Evolutionary conservation across 64 coral and sea anemone species (phyloP).

Genomic region (Montipora sp.): DNA sequence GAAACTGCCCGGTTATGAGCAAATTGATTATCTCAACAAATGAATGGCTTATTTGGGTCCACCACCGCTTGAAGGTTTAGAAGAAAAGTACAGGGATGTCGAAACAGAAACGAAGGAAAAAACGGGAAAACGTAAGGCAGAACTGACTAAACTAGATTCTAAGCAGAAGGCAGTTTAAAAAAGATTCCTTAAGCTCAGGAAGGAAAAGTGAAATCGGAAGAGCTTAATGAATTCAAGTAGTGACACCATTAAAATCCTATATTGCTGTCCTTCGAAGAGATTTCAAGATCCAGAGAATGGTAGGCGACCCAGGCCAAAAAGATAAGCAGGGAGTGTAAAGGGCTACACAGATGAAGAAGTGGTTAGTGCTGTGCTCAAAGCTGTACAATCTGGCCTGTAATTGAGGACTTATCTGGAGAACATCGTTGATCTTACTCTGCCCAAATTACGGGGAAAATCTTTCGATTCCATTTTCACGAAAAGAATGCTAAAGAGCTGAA

Average conservation of each 20-base stretch:
- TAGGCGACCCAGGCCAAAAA: too few relatives aligned
- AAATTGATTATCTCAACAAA: background rate
- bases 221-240: background rate
- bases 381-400: too few relatives aligned
- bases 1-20: background rate
- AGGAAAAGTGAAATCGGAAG: background rate
- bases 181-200: background rate
- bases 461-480: constrained; percentile 57
- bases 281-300: too few relatives aligned
- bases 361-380: constrained; percentile 26
- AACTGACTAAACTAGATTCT: too few relatives aligned
- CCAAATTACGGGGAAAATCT: too few relatives aligned
- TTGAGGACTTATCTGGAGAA: too few relatives aligned
- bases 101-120: too few relatives aligned
- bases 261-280: constrained; percentile 4
- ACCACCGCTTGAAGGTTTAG: background rate
- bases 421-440: too few relatives aligned
- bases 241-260: background rate
- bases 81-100: background rate
- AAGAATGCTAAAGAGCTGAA: constrained; percentile 59
- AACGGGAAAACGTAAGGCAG: too few relatives aligned
- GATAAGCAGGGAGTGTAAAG: constrained; percentile 28
- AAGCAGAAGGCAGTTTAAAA: too few relatives aligned
- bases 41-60: background rate
- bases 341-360: constrained; percentile 51